Evolutionary conservation across 2,797 vertebrate species (phyloP), one percentile per base, ranked within the genome.

Genomic region (Sebastes hubbsi): DNA sequence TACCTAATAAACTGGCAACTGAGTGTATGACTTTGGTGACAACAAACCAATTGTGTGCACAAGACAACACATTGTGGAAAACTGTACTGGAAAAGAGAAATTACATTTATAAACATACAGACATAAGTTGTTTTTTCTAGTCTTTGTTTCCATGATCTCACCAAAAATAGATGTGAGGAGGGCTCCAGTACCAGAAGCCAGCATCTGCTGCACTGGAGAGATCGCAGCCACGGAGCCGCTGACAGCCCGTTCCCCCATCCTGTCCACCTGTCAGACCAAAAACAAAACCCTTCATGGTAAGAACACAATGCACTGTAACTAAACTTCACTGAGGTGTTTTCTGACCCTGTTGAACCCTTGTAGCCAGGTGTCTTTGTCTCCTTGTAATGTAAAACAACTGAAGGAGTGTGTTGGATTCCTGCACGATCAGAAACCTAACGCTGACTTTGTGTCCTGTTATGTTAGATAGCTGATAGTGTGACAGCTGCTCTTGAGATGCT

Each of bases 131-230:
- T 5, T 22, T 58, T 67, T 59, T 49, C 8, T 34, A 25, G 18
- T 32, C n/a, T 46, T 58, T 55, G 60, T 70, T 60, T 74, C 42
- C 42, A 54, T 75, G 9, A 77, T 49, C 97, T 97, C 94, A 99
- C 98, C 97, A 3, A 99, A 98, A 22, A 99, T 85, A 13, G 98
- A 98, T 60, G 98, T 98, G 93, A 99, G 95, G 74, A 98, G 95
- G 52, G 97, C 98, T 8, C 98, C 98, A 0, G 97, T 95, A 63
- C 98, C 97, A 0, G 98, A 99, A 12, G 98, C 97, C 96, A 99
- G 87, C 96, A 99, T 98, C 92, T 99, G 98, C 90, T 99, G 98
- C 91, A 98, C 81, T 0, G 97, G 97, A n/a, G 97, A 97, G 78
- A 99, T 98, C 80, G 94, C 95, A 83, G 90, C 90, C 38, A 85